phyloP scores from a whole-genome alignment of 2,113 vertebrate genomes.

The Epinephelus moara region DNA sequence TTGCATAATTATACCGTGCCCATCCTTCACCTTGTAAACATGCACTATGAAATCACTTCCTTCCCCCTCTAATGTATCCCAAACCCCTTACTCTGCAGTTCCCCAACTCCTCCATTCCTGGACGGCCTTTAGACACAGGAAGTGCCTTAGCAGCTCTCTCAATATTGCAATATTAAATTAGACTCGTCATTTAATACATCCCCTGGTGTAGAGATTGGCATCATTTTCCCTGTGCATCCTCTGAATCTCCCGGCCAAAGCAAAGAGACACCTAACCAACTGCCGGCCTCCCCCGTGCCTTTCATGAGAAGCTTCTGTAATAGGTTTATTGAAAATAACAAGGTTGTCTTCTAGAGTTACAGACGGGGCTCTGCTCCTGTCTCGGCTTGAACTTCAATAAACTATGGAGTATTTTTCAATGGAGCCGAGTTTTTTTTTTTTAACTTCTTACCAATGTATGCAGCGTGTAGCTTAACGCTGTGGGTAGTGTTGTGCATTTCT shows the following conservation, averaged over 20 bases:
- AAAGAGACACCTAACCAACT: conserved; percentile 72
- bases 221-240: conserved; percentile 71
- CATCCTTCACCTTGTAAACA: conserved; percentile 54
- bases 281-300: conserved; percentile 49
- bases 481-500: neutral
- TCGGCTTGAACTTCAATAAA: conserved; percentile 68
- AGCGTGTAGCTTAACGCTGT: neutral
- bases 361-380: conserved; percentile 61
- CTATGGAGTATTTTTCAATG: conserved; percentile 42
- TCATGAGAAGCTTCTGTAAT: conserved; percentile 74
- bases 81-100: conserved; percentile 73
- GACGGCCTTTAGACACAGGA: conserved; percentile 79
- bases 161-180: conserved; percentile 80
- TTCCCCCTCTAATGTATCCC: conserved; percentile 75
- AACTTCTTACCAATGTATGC: neutral
- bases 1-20: conserved; percentile 35
- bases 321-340: conserved; percentile 82
- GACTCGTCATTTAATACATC: conserved; percentile 80
- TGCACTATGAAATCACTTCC: conserved; percentile 62
- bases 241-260: conserved; percentile 63
- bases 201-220: conserved; percentile 72
- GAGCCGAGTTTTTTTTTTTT: neutral
- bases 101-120: conserved; percentile 68
- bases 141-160: conserved; percentile 80
- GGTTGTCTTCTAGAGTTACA: conserved; percentile 79